Evolutionary conservation across 2,797 vertebrate species (phyloP).

Genomic region (Hephaestus fuliginosus): DNA sequence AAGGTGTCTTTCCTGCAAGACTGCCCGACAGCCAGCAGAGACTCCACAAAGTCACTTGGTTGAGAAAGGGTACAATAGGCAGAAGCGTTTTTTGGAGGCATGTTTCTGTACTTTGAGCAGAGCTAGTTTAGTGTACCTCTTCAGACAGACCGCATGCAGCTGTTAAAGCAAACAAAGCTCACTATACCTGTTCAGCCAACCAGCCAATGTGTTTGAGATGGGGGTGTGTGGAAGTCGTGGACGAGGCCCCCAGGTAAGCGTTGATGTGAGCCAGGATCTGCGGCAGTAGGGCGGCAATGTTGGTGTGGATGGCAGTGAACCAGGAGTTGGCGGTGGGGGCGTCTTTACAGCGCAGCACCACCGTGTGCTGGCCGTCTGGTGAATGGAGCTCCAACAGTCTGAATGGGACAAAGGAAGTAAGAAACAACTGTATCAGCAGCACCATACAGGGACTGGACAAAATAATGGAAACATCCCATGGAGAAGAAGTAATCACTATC

Average conservation of each 20-base stretch:
- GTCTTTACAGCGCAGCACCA: slow-evolving; percentile 96
- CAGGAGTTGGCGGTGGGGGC: slow-evolving; percentile 91
- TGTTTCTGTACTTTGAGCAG: neutral
- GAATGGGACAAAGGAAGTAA: slow-evolving; percentile 17
- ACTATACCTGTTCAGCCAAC: slow-evolving; percentile 94
- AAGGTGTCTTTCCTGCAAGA: too few relatives aligned
- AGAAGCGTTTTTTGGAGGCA: too few relatives aligned
- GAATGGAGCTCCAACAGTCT: slow-evolving; percentile 97
- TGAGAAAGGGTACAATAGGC: neutral
- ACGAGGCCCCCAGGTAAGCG: slow-evolving; percentile 87
- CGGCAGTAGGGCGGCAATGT: slow-evolving; percentile 94
- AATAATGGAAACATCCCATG: neutral
- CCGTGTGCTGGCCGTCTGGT: slow-evolving; percentile 93
- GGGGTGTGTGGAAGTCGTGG: slow-evolving; percentile 82
- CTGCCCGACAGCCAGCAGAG: too few relatives aligned
- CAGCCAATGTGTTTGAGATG: slow-evolving; percentile 95
- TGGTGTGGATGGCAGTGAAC: slow-evolving; percentile 95
- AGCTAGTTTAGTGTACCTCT: neutral
- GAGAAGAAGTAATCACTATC: neutral
- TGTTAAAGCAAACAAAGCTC: neutral
- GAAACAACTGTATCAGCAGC: neutral
- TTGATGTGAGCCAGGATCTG: slow-evolving; percentile 94
- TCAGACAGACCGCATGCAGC: neutral
- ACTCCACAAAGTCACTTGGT: too few relatives aligned
- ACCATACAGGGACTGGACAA: neutral